These are phyloP conservation scores for Xenus cinereus DNA, from an alignment of 2,113 vertebrate species.

Conservation along the genomic window DNA sequence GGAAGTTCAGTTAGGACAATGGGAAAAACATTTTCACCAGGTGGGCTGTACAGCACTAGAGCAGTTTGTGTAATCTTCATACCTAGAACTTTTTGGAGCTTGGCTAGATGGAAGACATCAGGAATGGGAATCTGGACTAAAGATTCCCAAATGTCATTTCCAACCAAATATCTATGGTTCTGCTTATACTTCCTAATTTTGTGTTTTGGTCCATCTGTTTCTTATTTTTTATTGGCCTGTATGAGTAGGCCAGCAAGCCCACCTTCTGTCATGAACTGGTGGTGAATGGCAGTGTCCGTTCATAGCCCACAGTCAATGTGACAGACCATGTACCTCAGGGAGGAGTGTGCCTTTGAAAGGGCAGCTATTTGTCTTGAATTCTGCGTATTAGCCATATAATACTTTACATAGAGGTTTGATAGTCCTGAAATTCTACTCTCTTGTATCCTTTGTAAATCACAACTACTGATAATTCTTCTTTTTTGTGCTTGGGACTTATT, in stretches of 20 bases:
- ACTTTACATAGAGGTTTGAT: background rate
- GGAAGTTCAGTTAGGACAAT: background rate
- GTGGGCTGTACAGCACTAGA: no score
- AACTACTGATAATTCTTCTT: background rate
- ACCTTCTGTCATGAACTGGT: background rate
- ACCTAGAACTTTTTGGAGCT: background rate
- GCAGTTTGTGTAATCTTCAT: background rate
- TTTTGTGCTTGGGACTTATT: background rate
- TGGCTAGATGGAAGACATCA: background rate
- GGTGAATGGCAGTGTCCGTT: background rate
- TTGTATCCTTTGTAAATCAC: background rate
- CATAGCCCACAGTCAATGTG: background rate
- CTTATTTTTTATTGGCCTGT: background rate
- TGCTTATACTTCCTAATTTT: background rate
- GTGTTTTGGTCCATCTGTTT: background rate
- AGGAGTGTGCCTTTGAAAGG: background rate
- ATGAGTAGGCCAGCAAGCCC: background rate
- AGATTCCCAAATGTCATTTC: background rate
- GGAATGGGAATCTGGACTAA: background rate
- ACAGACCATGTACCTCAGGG: background rate
- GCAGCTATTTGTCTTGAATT: background rate
- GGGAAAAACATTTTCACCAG: background rate
- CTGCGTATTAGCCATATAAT: background rate
- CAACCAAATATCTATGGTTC: background rate
- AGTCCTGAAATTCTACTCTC: background rate